Evolutionary conservation across 1,140 invertebrate genomes (phyloP), one percentile per base, ranked within the genome.

Genomic region (Bombus waltoni): DNA sequence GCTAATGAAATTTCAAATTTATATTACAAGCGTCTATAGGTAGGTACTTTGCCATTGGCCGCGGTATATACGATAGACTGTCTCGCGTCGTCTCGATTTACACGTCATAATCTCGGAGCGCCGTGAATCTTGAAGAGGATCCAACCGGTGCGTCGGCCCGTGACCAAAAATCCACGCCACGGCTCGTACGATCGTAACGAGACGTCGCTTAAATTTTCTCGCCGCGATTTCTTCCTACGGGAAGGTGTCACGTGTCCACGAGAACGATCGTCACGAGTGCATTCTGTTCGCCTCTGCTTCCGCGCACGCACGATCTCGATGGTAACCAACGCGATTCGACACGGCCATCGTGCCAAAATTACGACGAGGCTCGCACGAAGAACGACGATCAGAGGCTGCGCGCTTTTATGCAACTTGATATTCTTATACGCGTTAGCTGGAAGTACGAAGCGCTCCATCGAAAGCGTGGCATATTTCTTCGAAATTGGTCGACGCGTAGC

Each of bases 191-290:
- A 6, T 3, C 4, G 66, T 10, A 53, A 22, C 47, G 18, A 3
- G 38, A 25, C n/a, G 66, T n/a, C 2, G 13, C 35, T 66, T 10
- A 28, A 40, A 66, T 25, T 66, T 57, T 78, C 66, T 66, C 38
- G 35, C 3, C 15, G 4, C 35, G 32, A 15, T 71, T 44, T 15
- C 25, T 47, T 78, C 35, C 25, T 59, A 15, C 28, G 53, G 66
- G 1, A 9, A 32, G 28, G 4, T 62, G 0, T 62, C 75, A n/a
- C 25, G 40, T n/a, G 66, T 71, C 42, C 53, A 76, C 73, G 65
- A 62, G 73, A 86, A 32, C 79, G 73, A 70, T 62, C 73, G 65
- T 86, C 73, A 86, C 73, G 42, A 70, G 73, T 5, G 40, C 68
- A 74, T 71, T 76, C 28, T 40, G n/a, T 8, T 66, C 18, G 18